phyloP scores from a whole-genome alignment of 2,888 invertebrate genomes.

The Noctuana brunneofusca region DNA sequence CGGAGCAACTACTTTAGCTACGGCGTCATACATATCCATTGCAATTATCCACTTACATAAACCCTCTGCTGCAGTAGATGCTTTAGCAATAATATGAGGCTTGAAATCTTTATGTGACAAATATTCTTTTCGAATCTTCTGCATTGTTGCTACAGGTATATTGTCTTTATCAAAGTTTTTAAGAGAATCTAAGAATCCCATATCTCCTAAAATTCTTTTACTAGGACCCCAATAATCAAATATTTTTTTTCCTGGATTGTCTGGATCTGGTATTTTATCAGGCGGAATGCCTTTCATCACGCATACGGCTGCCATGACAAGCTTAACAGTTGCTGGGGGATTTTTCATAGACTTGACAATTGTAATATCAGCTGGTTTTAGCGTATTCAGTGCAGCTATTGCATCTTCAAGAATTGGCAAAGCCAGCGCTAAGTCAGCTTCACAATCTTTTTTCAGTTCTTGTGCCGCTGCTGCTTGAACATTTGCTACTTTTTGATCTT shows the following conservation, averaged over 20 bases:
- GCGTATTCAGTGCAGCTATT: conserved; percentile 89
- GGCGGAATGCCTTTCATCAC: conserved; percentile 92
- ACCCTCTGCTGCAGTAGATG: conserved; percentile 97
- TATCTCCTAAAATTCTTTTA: conserved; percentile 90
- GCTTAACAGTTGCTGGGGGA: conserved; percentile 91
- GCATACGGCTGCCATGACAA: conserved; percentile 95
- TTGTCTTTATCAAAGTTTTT: conserved; percentile 93
- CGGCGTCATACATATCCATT: conserved; percentile 93
- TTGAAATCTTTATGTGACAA: conserved; percentile 90
- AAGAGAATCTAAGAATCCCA: conserved; percentile 88
- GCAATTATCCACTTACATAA: conserved; percentile 95
- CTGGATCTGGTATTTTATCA: conserved; percentile 89
- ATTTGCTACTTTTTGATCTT: conserved; percentile 94
- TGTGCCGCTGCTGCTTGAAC: conserved; percentile 93
- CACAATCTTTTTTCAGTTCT: conserved; percentile 93
- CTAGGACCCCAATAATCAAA: conserved; percentile 94
- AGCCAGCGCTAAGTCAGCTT: conserved; percentile 94
- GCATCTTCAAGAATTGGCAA: conserved; percentile 91
- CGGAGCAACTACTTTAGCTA: conserved; percentile 91
- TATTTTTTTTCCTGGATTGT: conserved; percentile 85
- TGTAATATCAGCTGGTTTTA: conserved; percentile 93
- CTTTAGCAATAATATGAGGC: conserved; percentile 91
- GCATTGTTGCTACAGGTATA: conserved; percentile 88
- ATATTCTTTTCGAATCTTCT: conserved; percentile 89
- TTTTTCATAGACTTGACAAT: conserved; percentile 95